phyloP scores from a whole-genome alignment of 2,888 invertebrate species.

The Entomobrya proxima region DNA sequence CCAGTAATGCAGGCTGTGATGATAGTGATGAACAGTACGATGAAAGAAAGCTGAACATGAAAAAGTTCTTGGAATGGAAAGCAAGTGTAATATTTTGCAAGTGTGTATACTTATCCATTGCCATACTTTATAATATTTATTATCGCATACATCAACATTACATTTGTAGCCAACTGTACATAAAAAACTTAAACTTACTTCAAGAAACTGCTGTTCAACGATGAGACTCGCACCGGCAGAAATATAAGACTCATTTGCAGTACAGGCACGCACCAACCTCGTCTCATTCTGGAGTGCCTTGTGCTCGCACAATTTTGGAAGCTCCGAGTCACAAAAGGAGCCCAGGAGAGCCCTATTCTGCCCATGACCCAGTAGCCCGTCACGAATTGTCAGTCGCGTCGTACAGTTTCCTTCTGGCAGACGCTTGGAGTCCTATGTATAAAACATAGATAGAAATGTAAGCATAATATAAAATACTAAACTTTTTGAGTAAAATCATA shows the following conservation, averaged over 20 bases:
- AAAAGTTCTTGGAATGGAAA: too few species aligned
- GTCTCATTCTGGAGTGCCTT: slow-evolving; percentile 84
- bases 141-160: not conserved
- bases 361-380: slow-evolving; percentile 78
- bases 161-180: not conserved
- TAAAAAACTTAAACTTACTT: slow-evolving; percentile 61
- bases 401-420: slow-evolving; percentile 80
- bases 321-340: slow-evolving; percentile 85
- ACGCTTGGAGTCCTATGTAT: slow-evolving; percentile 72
- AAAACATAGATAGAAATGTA: not conserved
- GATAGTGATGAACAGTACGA: too few species aligned
- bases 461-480: not conserved
- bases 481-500: too few species aligned
- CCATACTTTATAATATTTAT: too few species aligned
- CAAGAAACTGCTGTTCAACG: slow-evolving; percentile 78
- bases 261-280: slow-evolving; percentile 87
- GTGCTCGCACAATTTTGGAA: slow-evolving; percentile 89
- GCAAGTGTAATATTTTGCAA: too few species aligned
- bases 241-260: slow-evolving; percentile 88
- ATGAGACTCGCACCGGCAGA: slow-evolving; percentile 80
- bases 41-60: too few species aligned
- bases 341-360: slow-evolving; percentile 78
- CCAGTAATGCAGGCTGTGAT: too few species aligned
- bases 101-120: too few species aligned
- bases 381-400: slow-evolving; percentile 86